A percentile compares a stretch with the other conserved stretches of the same genome.
These are phyloP conservation scores for Ophioninae sp. DNA, from an alignment of 2,888 invertebrate species.

Conservation along the genomic window DNA sequence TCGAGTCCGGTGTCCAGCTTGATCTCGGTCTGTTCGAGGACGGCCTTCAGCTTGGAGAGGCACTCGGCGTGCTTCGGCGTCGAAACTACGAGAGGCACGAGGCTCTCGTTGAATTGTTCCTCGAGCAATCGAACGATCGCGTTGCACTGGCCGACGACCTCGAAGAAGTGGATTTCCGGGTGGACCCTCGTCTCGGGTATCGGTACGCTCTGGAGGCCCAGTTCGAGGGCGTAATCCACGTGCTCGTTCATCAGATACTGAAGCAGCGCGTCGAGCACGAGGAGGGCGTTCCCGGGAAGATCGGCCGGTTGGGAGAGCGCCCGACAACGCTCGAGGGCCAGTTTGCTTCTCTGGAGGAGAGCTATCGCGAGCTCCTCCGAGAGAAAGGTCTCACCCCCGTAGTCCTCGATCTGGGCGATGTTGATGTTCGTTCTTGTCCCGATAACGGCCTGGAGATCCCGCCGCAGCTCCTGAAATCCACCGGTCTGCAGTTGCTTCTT, in stretches of 20 bases:
- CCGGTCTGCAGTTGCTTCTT: slow-evolving; percentile 95
- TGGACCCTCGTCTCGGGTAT: slow-evolving; percentile 93
- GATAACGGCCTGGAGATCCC: slow-evolving; percentile 96
- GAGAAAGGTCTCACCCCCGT: slow-evolving; percentile 97
- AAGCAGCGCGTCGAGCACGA: slow-evolving; percentile 91
- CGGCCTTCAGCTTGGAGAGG: slow-evolving; percentile 91
- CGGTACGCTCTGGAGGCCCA: slow-evolving; percentile 94
- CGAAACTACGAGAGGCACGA: slow-evolving; percentile 92
- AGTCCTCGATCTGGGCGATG: slow-evolving; percentile 96
- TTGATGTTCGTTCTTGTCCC: slow-evolving; percentile 96
- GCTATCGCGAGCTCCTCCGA: slow-evolving; percentile 97
- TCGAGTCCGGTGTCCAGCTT: slow-evolving; percentile 95
- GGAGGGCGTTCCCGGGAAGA: slow-evolving; percentile 88
- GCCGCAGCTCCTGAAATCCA: slow-evolving; percentile 95
- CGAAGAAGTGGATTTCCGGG: slow-evolving; percentile 96
- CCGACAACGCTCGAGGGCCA: slow-evolving; percentile 94
- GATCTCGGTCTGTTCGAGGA: slow-evolving; percentile 93
- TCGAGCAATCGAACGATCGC: slow-evolving; percentile 96
- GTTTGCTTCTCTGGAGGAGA: slow-evolving; percentile 94
- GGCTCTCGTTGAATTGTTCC: slow-evolving; percentile 94
- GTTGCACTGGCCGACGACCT: slow-evolving; percentile 95
- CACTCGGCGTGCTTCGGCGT: slow-evolving; percentile 95
- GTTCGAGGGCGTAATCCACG: slow-evolving; percentile 97
- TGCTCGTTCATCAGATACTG: slow-evolving; percentile 94
- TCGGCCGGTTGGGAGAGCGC: slow-evolving; percentile 91